phyloP scores from a whole-genome alignment of 2,888 invertebrate genomes.

The Catocala fraxini region DNA sequence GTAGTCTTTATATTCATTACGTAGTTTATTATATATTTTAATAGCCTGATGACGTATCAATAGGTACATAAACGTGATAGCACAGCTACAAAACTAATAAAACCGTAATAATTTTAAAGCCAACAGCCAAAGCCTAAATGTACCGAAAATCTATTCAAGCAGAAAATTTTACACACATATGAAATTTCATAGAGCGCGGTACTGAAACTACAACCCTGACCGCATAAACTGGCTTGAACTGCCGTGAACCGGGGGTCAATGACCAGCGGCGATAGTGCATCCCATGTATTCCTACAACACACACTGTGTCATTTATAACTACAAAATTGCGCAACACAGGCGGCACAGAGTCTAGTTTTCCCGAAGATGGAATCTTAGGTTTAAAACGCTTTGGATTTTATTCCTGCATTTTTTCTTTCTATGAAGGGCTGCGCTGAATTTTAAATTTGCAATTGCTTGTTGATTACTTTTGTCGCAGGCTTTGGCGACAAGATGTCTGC shows the following conservation, averaged over 20 bases:
- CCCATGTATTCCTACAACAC: slow-evolving; percentile 37
- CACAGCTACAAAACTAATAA: no score
- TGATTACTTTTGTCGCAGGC: no score
- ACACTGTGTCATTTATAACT: slow-evolving; percentile 30
- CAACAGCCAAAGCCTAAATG: neutral
- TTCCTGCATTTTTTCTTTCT: neutral
- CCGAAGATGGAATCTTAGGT: slow-evolving; percentile 2
- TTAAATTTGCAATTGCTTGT: neutral
- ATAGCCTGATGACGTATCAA: no score
- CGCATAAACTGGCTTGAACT: slow-evolving; percentile 43
- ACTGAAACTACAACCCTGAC: slow-evolving; percentile 47
- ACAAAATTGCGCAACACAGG: neutral
- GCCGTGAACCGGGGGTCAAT: slow-evolving; percentile 39
- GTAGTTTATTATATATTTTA: no score
- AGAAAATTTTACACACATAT: slow-evolving; percentile 8
- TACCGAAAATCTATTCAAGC: neutral
- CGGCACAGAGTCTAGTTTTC: slow-evolving; percentile 6
- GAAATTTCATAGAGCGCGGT: slow-evolving; percentile 14
- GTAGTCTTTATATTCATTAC: no score
- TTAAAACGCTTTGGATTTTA: neutral
- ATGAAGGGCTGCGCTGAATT: neutral
- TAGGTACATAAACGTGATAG: no score
- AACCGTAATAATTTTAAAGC: no score
- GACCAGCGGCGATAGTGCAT: slow-evolving; percentile 38
- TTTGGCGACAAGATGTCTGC: no score